A percentile compares a stretch with the other conserved stretches of the same genome.
These are phyloP conservation scores for Bovichtus diacanthus DNA, from an alignment of 2,797 vertebrate species.

Conservation along the genomic window DNA sequence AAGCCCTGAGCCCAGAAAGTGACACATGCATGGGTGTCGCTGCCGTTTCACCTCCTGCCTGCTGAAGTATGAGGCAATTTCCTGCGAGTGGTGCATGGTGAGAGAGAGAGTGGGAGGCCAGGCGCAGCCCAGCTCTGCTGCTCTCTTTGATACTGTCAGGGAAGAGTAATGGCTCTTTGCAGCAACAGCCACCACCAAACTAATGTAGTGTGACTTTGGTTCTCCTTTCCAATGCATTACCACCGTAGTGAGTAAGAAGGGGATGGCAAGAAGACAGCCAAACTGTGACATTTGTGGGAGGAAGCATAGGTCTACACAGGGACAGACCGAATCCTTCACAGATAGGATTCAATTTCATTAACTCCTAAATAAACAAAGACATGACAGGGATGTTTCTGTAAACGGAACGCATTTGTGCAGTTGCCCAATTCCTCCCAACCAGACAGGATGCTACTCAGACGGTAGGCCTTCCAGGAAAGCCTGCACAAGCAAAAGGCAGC, in stretches of 20 bases:
- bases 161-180: constrained; percentile 89
- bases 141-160: constrained; percentile 87
- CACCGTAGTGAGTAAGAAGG: constrained; percentile 75
- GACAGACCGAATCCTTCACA: constrained; percentile 55
- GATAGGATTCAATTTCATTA: constrained; percentile 50
- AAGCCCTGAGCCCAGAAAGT: constrained; percentile 81
- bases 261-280: constrained; percentile 65
- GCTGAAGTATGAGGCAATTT: constrained; percentile 90
- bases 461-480: constrained; percentile 25
- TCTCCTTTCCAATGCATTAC: constrained; percentile 84
- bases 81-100: constrained; percentile 83
- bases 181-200: constrained; percentile 83
- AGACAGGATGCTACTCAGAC: constrained; percentile 20
- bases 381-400: constrained; percentile 41
- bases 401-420: constrained; percentile 32
- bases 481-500: constrained; percentile 38
- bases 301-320: constrained; percentile 33
- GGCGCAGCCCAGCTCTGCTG: constrained; percentile 70
- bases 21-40: constrained; percentile 85
- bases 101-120: constrained; percentile 68
- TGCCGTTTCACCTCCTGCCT: constrained; percentile 86
- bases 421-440: constrained; percentile 34
- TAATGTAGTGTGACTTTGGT: constrained; percentile 87
- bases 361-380: constrained; percentile 54
- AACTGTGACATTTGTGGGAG: constrained; percentile 49